These are phyloP conservation scores for Liolophura sinensis DNA, from an alignment of 1,140 invertebrate genomes.

Conservation along the genomic window DNA sequence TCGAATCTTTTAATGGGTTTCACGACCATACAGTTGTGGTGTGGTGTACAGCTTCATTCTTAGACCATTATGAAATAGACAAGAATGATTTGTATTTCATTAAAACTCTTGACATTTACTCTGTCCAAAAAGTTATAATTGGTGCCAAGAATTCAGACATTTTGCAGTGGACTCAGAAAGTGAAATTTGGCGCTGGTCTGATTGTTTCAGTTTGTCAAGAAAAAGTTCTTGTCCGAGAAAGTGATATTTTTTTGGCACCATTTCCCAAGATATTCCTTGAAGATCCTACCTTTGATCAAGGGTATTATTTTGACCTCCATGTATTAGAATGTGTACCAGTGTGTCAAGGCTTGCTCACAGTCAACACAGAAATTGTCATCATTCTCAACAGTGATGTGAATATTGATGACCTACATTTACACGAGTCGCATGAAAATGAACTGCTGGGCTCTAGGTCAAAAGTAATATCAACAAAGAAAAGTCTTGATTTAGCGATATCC, in stretches of 20 bases:
- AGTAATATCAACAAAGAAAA: neutral
- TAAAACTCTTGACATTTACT: slow-evolving; percentile 26
- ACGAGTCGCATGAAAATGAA: neutral
- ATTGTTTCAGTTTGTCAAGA: slow-evolving; percentile 32
- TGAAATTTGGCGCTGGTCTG: slow-evolving; percentile 35
- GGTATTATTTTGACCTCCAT: slow-evolving; percentile 33
- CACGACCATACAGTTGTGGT: too few species aligned
- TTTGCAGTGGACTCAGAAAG: slow-evolving; percentile 33
- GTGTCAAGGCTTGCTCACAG: slow-evolving; percentile 31
- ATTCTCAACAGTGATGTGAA: slow-evolving; percentile 31
- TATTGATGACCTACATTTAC: neutral
- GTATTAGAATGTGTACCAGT: slow-evolving; percentile 44
- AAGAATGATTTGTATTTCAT: slow-evolving; percentile 26
- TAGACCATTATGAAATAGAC: slow-evolving; percentile 36
- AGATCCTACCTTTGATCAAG: slow-evolving; percentile 21
- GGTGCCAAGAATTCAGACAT: slow-evolving; percentile 45
- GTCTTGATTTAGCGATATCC: neutral
- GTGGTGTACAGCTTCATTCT: slow-evolving; percentile 29
- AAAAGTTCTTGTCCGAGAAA: slow-evolving; percentile 35
- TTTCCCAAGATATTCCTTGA: slow-evolving; percentile 25
- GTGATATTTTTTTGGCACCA: slow-evolving; percentile 41
- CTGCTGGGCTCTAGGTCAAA: neutral
- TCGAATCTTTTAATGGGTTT: too few species aligned
- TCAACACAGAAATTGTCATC: slow-evolving; percentile 37
- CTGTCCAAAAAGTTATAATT: slow-evolving; percentile 36